These are phyloP conservation scores for Stenodema calcarata DNA, from an alignment of 2,888 invertebrate species.

Conservation along the genomic window DNA sequence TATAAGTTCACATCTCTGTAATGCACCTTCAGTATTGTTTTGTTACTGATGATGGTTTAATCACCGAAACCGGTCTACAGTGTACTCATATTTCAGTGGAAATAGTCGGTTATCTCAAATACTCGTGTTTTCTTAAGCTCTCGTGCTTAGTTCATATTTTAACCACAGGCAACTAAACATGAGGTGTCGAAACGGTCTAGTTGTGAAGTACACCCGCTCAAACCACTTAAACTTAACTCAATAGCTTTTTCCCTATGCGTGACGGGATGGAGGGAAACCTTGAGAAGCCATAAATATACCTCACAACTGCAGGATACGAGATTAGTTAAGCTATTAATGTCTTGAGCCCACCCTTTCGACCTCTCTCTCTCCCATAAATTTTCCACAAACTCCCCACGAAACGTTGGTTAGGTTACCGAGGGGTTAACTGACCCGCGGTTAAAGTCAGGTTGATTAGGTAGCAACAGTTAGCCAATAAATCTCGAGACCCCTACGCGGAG, in stretches of 20 bases:
- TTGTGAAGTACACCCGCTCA: neutral
- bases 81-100: no score
- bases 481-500: neutral
- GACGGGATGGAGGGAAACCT: neutral
- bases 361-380: neutral
- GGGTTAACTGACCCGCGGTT: conserved; percentile 28
- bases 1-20: no score
- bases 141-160: no score
- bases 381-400: conserved; percentile 30
- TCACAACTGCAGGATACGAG: neutral
- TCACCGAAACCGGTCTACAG: no score
- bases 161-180: no score
- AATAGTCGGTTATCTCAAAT: no score
- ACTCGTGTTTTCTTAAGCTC: no score
- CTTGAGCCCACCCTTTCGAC: conserved; percentile 38
- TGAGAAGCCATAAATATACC: neutral
- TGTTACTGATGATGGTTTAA: no score
- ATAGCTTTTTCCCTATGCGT: neutral
- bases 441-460: conserved; percentile 34
- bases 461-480: conserved; percentile 49
- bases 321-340: conserved; percentile 16
- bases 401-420: conserved; percentile 43
- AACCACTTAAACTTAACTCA: neutral
- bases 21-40: no score
- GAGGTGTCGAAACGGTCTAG: no score